Evolutionary conservation across 1,140 invertebrate species (phyloP), one percentile per base, ranked within the genome.

Genomic region (Drosophila pandora): DNA sequence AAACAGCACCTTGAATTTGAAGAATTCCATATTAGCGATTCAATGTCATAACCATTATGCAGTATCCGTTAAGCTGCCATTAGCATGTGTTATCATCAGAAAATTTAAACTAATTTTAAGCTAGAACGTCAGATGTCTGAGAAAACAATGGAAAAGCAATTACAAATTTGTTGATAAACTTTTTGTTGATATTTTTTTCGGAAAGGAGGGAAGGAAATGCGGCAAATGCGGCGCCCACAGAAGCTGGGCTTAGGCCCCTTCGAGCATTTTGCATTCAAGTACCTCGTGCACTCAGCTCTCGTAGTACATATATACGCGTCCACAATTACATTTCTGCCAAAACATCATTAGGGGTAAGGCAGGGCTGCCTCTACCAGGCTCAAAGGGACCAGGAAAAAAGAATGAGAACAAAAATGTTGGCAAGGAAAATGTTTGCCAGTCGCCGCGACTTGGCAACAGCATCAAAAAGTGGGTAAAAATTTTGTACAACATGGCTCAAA

Each of bases 121-220:
- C 48, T 45, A 45, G 34, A 74, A 62, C 62, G 52, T 59, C 59
- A 56, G 49, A 25, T 49, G 25, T 59, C 39, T 34, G 13, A 30
- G 5, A 34, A 45, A 74, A 83, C 79, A 83, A 84, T 83, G 76
- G 62, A 53, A 85, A 84, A 84, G 82, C 77, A 84, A 85, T 84
- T 85, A 84, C 63, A 77, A 85, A 60, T 77, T 70, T 59, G 47
- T 49, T 81, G 68, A 56, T 73, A 39, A 73, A 73, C 43, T 77
- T 78, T 65, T 71, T 37, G 34, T 37, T 37, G 10, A 10, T 32
- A 52, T 28, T 47, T 45, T 47, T 39, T 48, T 25, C 52, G 23
- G n/a, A n/a, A n/a, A 8, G 43, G 4, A 4, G 32, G 30, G 43
- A 23, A 52, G 21, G 48, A 64, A 52, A 5, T 34, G 23, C 34